Evolutionary conservation across 2,113 vertebrate genomes (phyloP), one percentile per base, ranked within the genome.

Genomic region (Lepus americanus): DNA sequence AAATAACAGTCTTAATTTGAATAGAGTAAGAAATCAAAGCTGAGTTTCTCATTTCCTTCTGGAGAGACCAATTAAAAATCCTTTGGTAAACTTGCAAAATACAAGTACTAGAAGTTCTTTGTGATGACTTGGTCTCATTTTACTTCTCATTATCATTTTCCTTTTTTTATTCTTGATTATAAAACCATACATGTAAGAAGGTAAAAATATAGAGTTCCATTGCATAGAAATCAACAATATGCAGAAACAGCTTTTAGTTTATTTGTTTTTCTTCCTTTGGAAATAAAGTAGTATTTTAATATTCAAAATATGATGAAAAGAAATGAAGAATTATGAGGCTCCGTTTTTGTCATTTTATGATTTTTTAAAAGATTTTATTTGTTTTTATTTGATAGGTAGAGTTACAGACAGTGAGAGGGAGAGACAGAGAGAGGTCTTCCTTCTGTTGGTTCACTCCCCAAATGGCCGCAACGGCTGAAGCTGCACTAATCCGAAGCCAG

Each of bases 341-440:
- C 91, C 16, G 29, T 59, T 94, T 97, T 95, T 94, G 44, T 73
- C 78, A 81, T 64, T 55, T 14, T 25, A 53, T 61, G 33, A 12
- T 76, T 91, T 96, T 67, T 82, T 66, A 17, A 86, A 79, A 87
- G 55, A 59, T 59, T 59, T 59, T 44, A 44, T 44, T 44, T 44
- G 6, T 6, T 44, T 44, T 44, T 44, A 44, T 44, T 44, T 44
- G 44, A 44, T 44, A 44, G 44, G 44, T 44, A 44, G 44, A 44
- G 44, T 44, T 44, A 44, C 44, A 44, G 44, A 7, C 44, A 44
- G 44, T 7, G 44, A 44, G 44, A 44, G 44, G 44, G 44, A 44
- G 44, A 44, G 7, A 44, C 44, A 44, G 44, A 44, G 39, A 44
- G 39, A 44, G 44, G 44, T 44, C 44, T 44, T 44, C 44, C 44